Conservation (phyloP, 1,140 invertebrate species). For the Aricia agestis region DNA sequence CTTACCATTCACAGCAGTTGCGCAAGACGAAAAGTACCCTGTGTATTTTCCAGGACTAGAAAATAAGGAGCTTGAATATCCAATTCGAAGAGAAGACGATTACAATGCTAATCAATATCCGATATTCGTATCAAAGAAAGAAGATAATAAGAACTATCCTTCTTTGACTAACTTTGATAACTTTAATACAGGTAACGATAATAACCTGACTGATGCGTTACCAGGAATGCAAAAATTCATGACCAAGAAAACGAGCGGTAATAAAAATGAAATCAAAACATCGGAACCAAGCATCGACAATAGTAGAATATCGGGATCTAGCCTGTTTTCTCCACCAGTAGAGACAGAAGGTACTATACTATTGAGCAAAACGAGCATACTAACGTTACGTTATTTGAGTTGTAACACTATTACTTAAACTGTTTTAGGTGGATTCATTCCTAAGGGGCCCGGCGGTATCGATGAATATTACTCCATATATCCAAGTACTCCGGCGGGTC, state of each 20-base stretch:
- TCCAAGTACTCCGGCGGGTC: conserved; percentile 51
- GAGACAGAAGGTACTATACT: conserved; percentile 81
- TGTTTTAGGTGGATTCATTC: conserved; percentile 80
- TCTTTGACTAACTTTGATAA: conserved; percentile 35
- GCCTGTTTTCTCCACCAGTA: conserved; percentile 79
- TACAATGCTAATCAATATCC: conserved; percentile 58
- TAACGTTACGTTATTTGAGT: neutral
- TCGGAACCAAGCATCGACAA: conserved; percentile 37
- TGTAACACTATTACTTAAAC: neutral
- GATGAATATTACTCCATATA: conserved; percentile 78
- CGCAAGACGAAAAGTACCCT: conserved; percentile 65
- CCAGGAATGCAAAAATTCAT: conserved; percentile 43
- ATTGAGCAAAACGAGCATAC: neutral
- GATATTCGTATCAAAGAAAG: conserved; percentile 53
- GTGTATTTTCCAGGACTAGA: conserved; percentile 55
- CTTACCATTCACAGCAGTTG: conserved; percentile 49
- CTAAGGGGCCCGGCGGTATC: conserved; percentile 78
- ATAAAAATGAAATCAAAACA: conserved; percentile 35
- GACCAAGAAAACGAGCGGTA: conserved; percentile 39
- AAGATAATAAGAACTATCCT: conserved; percentile 38
- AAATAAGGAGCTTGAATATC: conserved; percentile 40
- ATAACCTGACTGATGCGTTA: conserved; percentile 30
- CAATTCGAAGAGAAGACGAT: conserved; percentile 46
- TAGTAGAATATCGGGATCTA: conserved; percentile 47
- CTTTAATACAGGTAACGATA: conserved; percentile 34